Conservation (phyloP, 2,888 invertebrate species). For the Eristalis tenax region DNA sequence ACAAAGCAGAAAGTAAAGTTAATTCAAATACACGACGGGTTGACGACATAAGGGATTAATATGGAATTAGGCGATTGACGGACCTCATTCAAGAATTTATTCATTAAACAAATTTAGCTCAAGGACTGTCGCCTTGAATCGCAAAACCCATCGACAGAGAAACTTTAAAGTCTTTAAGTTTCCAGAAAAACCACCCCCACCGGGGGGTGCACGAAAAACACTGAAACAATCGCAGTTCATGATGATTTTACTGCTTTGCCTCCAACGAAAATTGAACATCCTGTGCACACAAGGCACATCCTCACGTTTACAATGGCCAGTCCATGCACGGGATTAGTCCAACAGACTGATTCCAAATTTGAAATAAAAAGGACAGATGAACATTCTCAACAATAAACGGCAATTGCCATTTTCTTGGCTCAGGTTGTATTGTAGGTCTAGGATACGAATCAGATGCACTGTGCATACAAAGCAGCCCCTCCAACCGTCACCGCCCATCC, state of each 20-base stretch:
- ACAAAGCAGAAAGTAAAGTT: too few relatives aligned
- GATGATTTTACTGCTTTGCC: background rate
- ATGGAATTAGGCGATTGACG: too few relatives aligned
- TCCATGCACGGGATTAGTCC: background rate
- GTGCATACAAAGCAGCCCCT: constrained; percentile 1
- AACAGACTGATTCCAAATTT: background rate
- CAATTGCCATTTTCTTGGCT: constrained; percentile 35
- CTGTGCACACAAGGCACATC: background rate
- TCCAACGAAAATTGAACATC: background rate
- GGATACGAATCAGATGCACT: constrained; percentile 41
- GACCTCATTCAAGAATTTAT: too few relatives aligned
- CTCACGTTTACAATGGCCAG: background rate
- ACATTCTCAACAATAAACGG: constrained; percentile 9
- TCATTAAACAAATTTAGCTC: too few relatives aligned
- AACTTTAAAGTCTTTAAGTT: background rate
- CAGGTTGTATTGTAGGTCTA: constrained; percentile 50
- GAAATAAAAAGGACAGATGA: constrained; percentile 5
- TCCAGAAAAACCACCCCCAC: background rate
- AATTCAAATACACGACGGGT: too few relatives aligned
- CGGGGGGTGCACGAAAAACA: background rate
- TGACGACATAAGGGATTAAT: too few relatives aligned
- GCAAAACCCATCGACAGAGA: background rate
- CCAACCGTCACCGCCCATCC: background rate
- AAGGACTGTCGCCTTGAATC: too few relatives aligned
- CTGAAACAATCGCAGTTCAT: background rate